phyloP scores from a whole-genome alignment of 2,113 vertebrate genomes.

The Ictidomys tridecemlineatus region DNA sequence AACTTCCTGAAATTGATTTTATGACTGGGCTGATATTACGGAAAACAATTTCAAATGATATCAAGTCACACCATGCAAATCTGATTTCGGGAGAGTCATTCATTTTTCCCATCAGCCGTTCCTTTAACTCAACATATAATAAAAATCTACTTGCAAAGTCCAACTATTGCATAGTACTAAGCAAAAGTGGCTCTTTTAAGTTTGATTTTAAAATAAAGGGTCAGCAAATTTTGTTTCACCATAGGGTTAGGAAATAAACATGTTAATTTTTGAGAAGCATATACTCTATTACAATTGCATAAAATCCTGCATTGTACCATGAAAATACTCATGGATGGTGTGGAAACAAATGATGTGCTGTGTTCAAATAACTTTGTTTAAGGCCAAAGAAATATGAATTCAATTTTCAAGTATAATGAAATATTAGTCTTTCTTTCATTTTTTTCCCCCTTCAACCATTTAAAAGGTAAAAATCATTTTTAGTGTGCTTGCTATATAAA shows the following conservation, averaged over 20 bases:
- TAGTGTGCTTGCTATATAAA: not conserved
- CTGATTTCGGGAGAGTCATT: conserved; percentile 40
- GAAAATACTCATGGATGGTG: not conserved
- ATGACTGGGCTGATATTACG: conserved; percentile 42
- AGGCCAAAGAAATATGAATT: not conserved
- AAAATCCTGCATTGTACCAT: not conserved
- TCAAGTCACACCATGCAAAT: conserved; percentile 49
- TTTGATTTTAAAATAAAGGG: not conserved
- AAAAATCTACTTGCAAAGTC: conserved; percentile 55
- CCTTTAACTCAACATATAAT: conserved; percentile 41
- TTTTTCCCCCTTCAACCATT: not conserved
- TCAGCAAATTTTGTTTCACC: not conserved
- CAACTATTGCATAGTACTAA: conserved; percentile 18
- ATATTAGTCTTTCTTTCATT: not conserved
- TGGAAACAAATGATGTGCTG: not conserved
- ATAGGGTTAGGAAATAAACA: not conserved
- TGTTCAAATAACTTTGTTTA: conserved; percentile 13
- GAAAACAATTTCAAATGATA: conserved; percentile 65
- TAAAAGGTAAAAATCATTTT: conserved; percentile 52
- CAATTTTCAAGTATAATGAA: conserved; percentile 46
- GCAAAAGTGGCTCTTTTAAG: not conserved
- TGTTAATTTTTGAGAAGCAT: not conserved
- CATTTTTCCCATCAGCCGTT: not conserved
- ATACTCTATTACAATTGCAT: not conserved
- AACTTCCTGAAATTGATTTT: conserved; percentile 34